A percentile compares a stretch with the other conserved stretches of the same genome.
phyloP scores from a whole-genome alignment of 2,797 vertebrate species.

The Darevskia mixta region DNA sequence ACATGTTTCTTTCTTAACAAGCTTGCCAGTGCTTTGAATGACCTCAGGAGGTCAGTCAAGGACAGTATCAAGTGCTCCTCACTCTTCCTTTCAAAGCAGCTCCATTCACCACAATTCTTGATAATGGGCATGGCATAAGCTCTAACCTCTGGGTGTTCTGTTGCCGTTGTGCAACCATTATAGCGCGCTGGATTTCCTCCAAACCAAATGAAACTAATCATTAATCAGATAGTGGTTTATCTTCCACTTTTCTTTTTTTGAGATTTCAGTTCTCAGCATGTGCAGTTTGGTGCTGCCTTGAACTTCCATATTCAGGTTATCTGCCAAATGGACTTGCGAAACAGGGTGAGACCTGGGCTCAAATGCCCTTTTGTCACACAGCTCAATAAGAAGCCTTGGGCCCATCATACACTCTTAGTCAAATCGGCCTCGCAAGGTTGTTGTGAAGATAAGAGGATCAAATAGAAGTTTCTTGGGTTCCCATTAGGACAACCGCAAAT shows the following conservation, averaged over 20 bases:
- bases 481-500: too few relatives aligned
- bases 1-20: background rate
- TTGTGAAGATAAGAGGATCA: background rate
- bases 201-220: background rate
- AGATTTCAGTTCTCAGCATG: background rate
- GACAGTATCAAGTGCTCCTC: constrained; percentile 1
- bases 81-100: background rate
- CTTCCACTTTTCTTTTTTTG: background rate
- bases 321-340: background rate
- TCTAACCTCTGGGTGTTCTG: background rate
- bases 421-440: background rate
- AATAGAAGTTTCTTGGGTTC: too few relatives aligned
- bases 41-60: constrained; percentile 40
- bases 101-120: background rate
- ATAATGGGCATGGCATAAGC: too few relatives aligned
- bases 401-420: background rate
- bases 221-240: background rate
- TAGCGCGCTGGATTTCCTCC: background rate
- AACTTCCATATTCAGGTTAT: background rate
- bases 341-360: background rate
- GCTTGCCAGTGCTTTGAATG: constrained; percentile 16
- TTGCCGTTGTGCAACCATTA: background rate
- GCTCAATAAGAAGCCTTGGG: background rate
- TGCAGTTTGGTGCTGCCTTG: background rate
- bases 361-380: background rate